Evolutionary conservation across 1,140 invertebrate genomes (phyloP), one percentile per base, ranked within the genome.

Genomic region (Sinonovacula constricta): DNA sequence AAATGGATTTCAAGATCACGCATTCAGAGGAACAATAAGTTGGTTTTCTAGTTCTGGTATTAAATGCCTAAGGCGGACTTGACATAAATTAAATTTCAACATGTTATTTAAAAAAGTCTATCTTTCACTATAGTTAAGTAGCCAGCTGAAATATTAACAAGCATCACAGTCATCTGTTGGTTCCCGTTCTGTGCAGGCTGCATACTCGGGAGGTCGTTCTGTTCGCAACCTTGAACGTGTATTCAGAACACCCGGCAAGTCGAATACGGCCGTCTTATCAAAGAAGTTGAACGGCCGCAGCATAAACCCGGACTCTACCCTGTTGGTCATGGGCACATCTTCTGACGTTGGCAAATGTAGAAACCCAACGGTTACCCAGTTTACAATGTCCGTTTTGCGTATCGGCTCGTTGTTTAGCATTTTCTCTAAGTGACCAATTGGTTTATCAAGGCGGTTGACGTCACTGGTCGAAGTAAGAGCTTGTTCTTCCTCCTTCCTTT

Each of bases 241-340:
- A 49, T 72, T 33, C 18, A 66, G 26, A 49, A 66, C 54, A 24
- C 31, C 36, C 18, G 56, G 68, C 36, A 80, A 49, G 36, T 80
- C 77, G 67, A 65, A 80, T 1, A 65, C 60, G 1, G 60, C 28
- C 4, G 77, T 72, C 15, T 26, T 72, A 60, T 80, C 77, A 34
- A 80, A 80, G 54, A 70, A 80, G 36, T 80, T 80, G 51, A 72
- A 80, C 14, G 68, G 77, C 54, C 74, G 72, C 12, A 80, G 34
- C 24, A 63, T 22, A 57, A 80, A 80, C 12, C 69, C 69, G 15
- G 68, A 28, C 53, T 63, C 51, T 0, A 59, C 69, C 5, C 51
- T 18, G 3, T 22, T 45, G 15, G 77, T 80, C 77, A 80, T 80
- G 2, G 77, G 77, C 10, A 80, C 31, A 60, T 80, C 77, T 51